Base-by-base conservation (phyloP, 2,113 vertebrate genomes). In the Chlorodrepanis virens region DNA sequence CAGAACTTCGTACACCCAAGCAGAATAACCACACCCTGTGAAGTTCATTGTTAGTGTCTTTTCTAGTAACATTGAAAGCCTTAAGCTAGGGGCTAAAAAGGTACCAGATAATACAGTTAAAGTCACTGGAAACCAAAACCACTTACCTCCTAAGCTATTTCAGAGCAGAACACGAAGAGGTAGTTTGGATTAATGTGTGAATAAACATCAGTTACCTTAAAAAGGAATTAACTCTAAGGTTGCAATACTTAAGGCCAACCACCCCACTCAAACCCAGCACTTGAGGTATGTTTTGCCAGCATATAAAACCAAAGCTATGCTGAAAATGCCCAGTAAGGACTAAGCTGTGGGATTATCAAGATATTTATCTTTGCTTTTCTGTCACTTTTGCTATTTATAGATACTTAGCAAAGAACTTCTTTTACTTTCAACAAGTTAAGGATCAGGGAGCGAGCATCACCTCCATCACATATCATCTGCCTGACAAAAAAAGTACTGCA, bases 1-100 rank as follows among this genome's bases (percentile, higher is more conserved):
- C 42, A 89, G 24, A 81, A 35, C 19, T 49, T 17, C 0, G 0
- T n/a, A 61, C 8, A 53, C 9, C 25, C n/a, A 53, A 90, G 59
- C 42, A 83, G 45, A 90, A 86, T 29, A 23, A 63, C 19, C 28
- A 50, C 2, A 81, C 5, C 2, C 22, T 29, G 23, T 13, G 14
- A 89, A 78, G 39, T 54, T 33, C n/a, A 37, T 27, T 42, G 52
- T 25, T 50, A 63, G 5, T 31, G 18, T 52, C 4, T 59, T 77
- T 59, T 29, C 56, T 33, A 78, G 33, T 27, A 67, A 42, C 24
- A 78, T 0, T 22, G 29, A 84, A 75, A 92, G 22, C 5, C 37
- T 80, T 47, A 83, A 81, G 27, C 20, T 47, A 11, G 4, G 15
- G 64, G 10, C 14, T 52, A 63, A 74, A 54, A 78, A 52, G 14